These are phyloP conservation scores for Bradysia coprophila DNA, from an alignment of 1,140 invertebrate genomes.

Conservation along the genomic window DNA sequence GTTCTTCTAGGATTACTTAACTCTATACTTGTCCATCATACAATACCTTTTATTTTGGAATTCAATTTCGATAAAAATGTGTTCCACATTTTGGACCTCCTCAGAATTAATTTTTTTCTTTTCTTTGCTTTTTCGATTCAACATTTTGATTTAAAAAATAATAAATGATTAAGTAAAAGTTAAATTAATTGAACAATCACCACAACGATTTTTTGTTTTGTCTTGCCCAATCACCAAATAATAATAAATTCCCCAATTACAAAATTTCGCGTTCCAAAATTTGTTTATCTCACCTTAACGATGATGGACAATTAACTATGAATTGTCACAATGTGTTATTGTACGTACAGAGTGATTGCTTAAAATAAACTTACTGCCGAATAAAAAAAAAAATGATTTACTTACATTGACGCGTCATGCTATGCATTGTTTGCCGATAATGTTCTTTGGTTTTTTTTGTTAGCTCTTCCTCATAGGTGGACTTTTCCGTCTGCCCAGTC, in stretches of 20 bases:
- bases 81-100: too few species aligned
- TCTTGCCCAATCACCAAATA: not conserved
- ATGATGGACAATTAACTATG: not conserved
- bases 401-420: conserved; percentile 72
- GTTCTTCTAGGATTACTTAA: too few species aligned
- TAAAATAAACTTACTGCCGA: not conserved
- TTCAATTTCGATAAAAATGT: too few species aligned
- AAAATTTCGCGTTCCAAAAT: too few species aligned
- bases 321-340: not conserved
- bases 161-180: not conserved
- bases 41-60: too few species aligned
- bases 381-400: conserved; percentile 15
- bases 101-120: too few species aligned
- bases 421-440: conserved; percentile 61
- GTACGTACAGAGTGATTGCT: not conserved
- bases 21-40: too few species aligned
- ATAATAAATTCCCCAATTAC: not conserved
- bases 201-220: not conserved
- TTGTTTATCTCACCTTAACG: not conserved
- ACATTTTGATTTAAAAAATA: too few species aligned
- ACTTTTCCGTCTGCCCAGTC: conserved; percentile 71
- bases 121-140: too few species aligned
- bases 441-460: conserved; percentile 59
- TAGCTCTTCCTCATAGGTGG: conserved; percentile 68
- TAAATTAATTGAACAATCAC: not conserved